phyloP scores from a whole-genome alignment of 1,140 invertebrate genomes.

The Asbolus verrucosus region DNA sequence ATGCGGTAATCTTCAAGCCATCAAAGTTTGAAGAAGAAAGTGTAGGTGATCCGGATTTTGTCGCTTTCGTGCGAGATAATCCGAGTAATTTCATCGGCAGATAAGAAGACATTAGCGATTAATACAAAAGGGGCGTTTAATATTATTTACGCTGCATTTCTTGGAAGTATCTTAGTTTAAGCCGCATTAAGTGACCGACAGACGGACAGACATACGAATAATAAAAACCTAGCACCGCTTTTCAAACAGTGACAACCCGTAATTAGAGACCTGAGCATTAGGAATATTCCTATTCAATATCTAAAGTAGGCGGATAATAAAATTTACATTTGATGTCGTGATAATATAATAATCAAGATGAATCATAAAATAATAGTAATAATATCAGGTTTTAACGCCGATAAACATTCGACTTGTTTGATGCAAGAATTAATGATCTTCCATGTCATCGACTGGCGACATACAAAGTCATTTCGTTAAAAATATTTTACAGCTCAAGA shows the following conservation, averaged over 20 bases:
- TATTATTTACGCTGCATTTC: conserved; percentile 54
- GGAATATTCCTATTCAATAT: conserved; percentile 49
- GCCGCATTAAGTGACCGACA: conserved; percentile 51
- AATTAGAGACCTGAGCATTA: conserved; percentile 58
- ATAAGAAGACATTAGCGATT: conserved; percentile 13
- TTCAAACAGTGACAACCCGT: conserved; percentile 58
- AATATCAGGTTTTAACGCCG: conserved; percentile 28
- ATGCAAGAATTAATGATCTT: conserved; percentile 33
- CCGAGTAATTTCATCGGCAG: not conserved
- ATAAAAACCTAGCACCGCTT: conserved; percentile 52
- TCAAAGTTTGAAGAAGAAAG: no score
- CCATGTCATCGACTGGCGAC: conserved; percentile 10
- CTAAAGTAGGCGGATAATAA: conserved; percentile 45
- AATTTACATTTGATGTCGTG: conserved; percentile 29
- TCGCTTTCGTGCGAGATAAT: conserved; percentile 1
- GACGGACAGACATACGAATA: conserved; percentile 54
- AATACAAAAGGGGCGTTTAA: conserved; percentile 39
- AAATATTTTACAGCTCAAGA: conserved; percentile 18
- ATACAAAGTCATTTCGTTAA: conserved; percentile 21
- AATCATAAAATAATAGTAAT: conserved; percentile 11
- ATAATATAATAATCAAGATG: conserved; percentile 19
- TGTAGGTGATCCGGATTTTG: conserved; percentile 6
- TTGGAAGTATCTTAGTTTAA: conserved; percentile 45
- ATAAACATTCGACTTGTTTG: conserved; percentile 22
- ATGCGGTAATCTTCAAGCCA: conserved; percentile 7